phyloP scores from a whole-genome alignment of 35 echinoderm and acorn worm species.

The Lytechinus pictus region DNA sequence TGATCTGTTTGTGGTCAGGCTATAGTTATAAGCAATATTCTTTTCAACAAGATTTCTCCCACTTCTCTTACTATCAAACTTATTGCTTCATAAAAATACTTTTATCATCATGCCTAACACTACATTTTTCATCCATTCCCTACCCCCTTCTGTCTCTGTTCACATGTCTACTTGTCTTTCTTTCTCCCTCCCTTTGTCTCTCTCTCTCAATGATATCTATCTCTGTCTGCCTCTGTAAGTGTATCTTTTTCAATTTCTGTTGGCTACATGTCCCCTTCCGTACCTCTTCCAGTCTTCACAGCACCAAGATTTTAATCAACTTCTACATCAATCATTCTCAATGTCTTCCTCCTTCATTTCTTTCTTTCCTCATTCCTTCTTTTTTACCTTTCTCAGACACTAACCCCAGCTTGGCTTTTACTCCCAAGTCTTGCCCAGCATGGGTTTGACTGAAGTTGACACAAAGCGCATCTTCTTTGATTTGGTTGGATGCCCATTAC shows the following conservation, averaged over 20 bases:
- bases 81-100: not conserved
- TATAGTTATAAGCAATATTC: not conserved
- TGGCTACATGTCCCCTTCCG: not conserved
- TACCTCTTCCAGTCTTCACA: not conserved
- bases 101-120: not conserved
- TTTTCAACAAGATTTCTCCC: not conserved
- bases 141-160: not conserved
- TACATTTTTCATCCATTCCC: not conserved
- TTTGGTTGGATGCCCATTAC: not conserved
- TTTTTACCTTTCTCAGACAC: not conserved
- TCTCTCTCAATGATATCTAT: not conserved
- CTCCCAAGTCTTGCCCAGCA: constrained; percentile 5
- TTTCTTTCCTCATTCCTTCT: not conserved
- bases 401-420: not conserved
- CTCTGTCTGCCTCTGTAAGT: not conserved
- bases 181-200: not conserved
- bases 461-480: constrained; percentile 28
- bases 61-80: not conserved
- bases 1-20: not conserved
- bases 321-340: not conserved
- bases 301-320: not conserved
- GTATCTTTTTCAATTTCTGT: not conserved
- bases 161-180: not conserved
- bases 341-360: not conserved
- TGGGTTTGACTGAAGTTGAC: constrained; percentile 27